Evolutionary conservation across 2,797 vertebrate genomes (phyloP), one percentile per base, ranked within the genome.

Genomic region (Coreius guichenoti): DNA sequence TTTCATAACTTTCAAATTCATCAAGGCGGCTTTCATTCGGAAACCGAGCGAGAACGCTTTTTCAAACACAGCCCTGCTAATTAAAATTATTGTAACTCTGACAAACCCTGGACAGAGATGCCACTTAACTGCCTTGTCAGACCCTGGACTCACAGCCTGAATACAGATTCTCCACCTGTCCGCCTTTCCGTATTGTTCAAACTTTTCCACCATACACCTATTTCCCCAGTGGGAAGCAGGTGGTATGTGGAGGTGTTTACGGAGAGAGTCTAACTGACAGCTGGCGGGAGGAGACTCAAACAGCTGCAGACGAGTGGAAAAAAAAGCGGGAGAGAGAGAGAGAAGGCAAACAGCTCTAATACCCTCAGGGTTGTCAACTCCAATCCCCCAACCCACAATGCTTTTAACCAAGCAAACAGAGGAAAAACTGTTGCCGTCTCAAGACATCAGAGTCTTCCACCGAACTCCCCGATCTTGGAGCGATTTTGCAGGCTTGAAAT

Each of bases 251-350:
- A 93, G 93, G 94, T 94, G 93, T 94, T 96, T 96, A 93, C 90
- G 83, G 92, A 92, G 93, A 93, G 90, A 87, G 84, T 89, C 90
- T 92, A 88, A 92, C 90, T 94, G 94, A 96, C 96, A 97, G 96
- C 96, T 97, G 96, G 95, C 92, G 92, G 91, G 91, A 92, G 84
- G 90, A 91, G 92, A 93, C 91, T 93, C 90, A 94, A 95, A 95
- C 96, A 97, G 95, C 96, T 97, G 95, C 94, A 96, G 92, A 93
- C 91, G 92, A 89, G 94, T 92, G 93, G 92, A 90, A 90, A 93
- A 93, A 92, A 91, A 92, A 91, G 69, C 47, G 29, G 33, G 39
- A 33, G 78, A 70, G 84, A 85, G 39, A 43, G 81, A 75, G 85
- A 72, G 80, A 31, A 75, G 47, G 75, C 93, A 95, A 93, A 94